Conservation (phyloP, 2,797 vertebrate genomes). For the Lepus oiostolus region DNA sequence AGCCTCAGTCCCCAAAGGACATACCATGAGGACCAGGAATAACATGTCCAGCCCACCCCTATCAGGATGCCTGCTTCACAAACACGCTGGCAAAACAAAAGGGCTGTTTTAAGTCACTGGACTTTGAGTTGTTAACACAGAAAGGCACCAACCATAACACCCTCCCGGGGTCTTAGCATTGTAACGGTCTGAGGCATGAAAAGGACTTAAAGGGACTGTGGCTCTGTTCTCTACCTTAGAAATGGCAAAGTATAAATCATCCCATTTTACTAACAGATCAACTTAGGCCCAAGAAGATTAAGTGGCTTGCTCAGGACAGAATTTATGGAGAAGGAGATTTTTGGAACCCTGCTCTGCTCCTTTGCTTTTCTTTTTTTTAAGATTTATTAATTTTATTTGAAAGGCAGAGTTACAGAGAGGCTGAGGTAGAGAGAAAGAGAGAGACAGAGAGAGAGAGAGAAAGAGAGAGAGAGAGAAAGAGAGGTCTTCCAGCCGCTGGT, state of each 20-base stretch:
- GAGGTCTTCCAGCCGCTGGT: too few relatives aligned
- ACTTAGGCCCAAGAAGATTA: not conserved
- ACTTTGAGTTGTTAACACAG: not conserved
- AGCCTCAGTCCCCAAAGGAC: not conserved
- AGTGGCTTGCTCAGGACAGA: not conserved
- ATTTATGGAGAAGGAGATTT: not conserved
- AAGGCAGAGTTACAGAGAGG: too few relatives aligned
- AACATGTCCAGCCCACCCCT: not conserved
- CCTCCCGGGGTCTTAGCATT: not conserved
- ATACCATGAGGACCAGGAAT: not conserved
- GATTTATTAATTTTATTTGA: too few relatives aligned
- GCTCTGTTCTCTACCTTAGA: not conserved
- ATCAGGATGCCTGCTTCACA: not conserved
- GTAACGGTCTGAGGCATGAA: not conserved
- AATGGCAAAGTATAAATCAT: not conserved
- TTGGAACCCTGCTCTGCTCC: not conserved
- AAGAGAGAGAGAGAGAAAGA: too few relatives aligned
- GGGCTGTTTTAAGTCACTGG: not conserved
- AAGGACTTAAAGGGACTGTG: not conserved
- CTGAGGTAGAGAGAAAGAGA: too few relatives aligned
- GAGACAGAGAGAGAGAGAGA: too few relatives aligned
- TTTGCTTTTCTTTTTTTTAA: too few relatives aligned
- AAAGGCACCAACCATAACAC: not conserved
- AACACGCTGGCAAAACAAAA: not conserved
- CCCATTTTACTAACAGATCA: not conserved